A percentile compares a stretch with the other conserved stretches of the same genome.
phyloP scores from a whole-genome alignment of 2,888 invertebrate species.

The Nomada hirtipes region DNA sequence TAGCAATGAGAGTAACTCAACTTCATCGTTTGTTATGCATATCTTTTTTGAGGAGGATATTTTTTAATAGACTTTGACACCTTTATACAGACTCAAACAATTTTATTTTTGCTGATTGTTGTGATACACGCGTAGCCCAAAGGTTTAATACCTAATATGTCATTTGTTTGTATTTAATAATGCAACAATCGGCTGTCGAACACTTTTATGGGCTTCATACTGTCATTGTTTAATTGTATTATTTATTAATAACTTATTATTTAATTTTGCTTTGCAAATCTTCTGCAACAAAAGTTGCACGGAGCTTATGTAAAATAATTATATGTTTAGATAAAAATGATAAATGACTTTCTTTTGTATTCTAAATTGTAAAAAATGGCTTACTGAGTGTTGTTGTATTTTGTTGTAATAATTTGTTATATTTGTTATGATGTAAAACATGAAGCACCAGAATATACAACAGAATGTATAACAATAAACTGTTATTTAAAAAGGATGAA shows the following conservation, averaged over 20 bases:
- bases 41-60: no score
- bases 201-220: not conserved
- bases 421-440: constrained; percentile 20
- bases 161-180: no score
- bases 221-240: not conserved
- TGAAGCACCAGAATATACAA: constrained; percentile 6
- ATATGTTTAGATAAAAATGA: not conserved
- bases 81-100: no score
- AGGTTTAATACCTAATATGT: no score
- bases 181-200: not conserved
- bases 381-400: constrained; percentile 9
- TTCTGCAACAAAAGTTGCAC: not conserved
- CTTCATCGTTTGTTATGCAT: no score
- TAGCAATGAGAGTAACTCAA: no score
- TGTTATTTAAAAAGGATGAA: constrained; percentile 12
- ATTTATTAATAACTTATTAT: not conserved
- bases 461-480: constrained; percentile 42
- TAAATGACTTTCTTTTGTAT: not conserved
- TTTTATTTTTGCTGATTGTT: no score
- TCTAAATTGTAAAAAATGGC: not conserved
- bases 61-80: no score
- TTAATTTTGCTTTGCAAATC: not conserved
- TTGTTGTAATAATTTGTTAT: constrained; percentile 6
- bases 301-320: not conserved
- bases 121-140: no score